A percentile compares a stretch with the other conserved stretches of the same genome.
phyloP scores from a whole-genome alignment of 1,140 invertebrate species.

The Bombus superbus region DNA sequence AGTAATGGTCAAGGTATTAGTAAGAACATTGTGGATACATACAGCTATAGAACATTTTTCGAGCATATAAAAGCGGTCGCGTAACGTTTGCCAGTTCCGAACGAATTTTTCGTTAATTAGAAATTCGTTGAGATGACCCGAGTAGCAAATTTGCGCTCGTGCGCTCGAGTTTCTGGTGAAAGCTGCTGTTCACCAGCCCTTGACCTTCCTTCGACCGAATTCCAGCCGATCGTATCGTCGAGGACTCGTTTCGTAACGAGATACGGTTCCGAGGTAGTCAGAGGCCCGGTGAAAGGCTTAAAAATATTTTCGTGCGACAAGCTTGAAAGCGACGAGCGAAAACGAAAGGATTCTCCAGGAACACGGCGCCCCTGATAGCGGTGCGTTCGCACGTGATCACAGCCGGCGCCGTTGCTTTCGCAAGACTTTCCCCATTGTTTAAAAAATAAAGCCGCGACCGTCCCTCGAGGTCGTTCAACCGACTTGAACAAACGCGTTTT shows the following conservation, averaged over 20 bases:
- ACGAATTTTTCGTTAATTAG: slow-evolving; percentile 6
- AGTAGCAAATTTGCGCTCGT: not conserved
- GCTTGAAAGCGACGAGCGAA: slow-evolving; percentile 63
- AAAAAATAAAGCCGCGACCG: slow-evolving; percentile 63
- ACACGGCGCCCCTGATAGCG: not conserved
- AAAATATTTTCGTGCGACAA: slow-evolving; percentile 22
- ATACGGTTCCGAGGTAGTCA: slow-evolving; percentile 46
- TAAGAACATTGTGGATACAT: too few species aligned
- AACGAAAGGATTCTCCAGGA: slow-evolving; percentile 73
- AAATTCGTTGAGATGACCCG: slow-evolving; percentile 5
- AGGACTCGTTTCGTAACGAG: slow-evolving; percentile 72
- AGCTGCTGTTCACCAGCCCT: slow-evolving; percentile 73
- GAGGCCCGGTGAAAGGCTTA: slow-evolving; percentile 71
- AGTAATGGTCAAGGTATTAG: too few species aligned
- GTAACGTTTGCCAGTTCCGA: too few species aligned
- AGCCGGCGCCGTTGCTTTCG: slow-evolving; percentile 72
- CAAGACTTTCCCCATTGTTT: slow-evolving; percentile 81
- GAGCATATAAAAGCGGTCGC: not conserved
- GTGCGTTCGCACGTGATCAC: slow-evolving; percentile 18
- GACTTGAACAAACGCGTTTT: slow-evolving; percentile 47
- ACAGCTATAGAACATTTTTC: too few species aligned
- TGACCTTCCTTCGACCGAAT: slow-evolving; percentile 80
- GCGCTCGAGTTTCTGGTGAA: slow-evolving; percentile 70
- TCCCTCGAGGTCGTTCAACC: slow-evolving; percentile 64
- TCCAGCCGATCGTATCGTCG: slow-evolving; percentile 71